phyloP scores from a whole-genome alignment of 1,140 invertebrate species.

The Drosophila subobscura region DNA sequence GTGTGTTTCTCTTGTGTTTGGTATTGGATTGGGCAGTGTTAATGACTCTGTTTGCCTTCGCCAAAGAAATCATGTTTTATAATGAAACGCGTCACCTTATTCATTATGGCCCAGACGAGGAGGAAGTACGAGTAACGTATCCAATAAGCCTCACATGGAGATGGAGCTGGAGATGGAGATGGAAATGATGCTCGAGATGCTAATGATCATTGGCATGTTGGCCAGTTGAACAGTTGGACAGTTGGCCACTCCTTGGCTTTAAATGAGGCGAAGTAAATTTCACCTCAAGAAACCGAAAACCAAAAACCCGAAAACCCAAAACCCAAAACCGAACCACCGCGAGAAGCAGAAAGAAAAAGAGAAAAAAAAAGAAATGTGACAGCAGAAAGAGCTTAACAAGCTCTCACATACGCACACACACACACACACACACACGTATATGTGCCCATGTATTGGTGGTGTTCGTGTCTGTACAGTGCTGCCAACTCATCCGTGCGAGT shows the following conservation, averaged over 20 bases:
- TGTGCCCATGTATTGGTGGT: constrained; percentile 17
- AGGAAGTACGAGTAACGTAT: constrained; percentile 29
- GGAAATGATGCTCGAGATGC: constrained; percentile 7
- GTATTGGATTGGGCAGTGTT: constrained; percentile 3
- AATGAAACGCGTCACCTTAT: constrained; percentile 52
- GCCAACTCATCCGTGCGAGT: constrained; percentile 34
- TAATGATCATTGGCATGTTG: constrained; percentile 38
- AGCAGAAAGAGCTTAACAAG: constrained; percentile 62
- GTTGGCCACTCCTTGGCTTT: constrained; percentile 56
- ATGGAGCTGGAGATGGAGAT: constrained; percentile 9
- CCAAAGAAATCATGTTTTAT: constrained; percentile 59
- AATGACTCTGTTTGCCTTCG: constrained; percentile 66
- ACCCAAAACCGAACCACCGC: constrained; percentile 32
- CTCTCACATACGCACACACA: constrained; percentile 19
- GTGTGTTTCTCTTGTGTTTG: background rate
- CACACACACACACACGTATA: constrained; percentile 5
- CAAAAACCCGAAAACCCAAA: constrained; percentile 27
- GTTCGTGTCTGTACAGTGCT: constrained; percentile 4
- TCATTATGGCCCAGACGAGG: constrained; percentile 32
- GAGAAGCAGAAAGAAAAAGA: constrained; percentile 21
- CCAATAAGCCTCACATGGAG: constrained; percentile 28
- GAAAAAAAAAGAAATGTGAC: constrained; percentile 67
- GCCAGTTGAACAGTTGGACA: background rate
- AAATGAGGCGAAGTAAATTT: constrained; percentile 63
- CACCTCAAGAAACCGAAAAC: constrained; percentile 65